These are phyloP conservation scores for Toxostoma redivivum DNA, from an alignment of 2,113 vertebrate genomes.

Conservation along the genomic window DNA sequence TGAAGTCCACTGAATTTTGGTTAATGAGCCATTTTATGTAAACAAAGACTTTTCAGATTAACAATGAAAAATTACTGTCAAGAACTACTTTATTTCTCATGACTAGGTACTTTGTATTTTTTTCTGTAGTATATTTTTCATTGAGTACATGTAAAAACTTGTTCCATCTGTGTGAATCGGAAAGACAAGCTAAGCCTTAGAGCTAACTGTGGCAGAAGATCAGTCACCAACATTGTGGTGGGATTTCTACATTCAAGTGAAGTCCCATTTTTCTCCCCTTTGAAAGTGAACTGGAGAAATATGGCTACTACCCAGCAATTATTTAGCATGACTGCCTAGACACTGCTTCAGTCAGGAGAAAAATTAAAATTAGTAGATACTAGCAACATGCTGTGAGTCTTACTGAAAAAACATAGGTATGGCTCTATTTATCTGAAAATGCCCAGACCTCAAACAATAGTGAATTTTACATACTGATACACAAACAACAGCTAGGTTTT, in stretches of 20 bases:
- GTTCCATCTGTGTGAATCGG: slow-evolving; percentile 46
- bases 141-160: slow-evolving; percentile 62
- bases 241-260: slow-evolving; percentile 56
- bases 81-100: slow-evolving; percentile 62
- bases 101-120: slow-evolving; percentile 41
- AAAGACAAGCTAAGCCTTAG: slow-evolving; percentile 62
- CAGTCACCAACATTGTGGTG: slow-evolving; percentile 51
- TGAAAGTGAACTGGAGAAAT: slow-evolving; percentile 25
- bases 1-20: slow-evolving; percentile 15
- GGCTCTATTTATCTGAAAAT: background rate
- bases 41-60: slow-evolving; percentile 62
- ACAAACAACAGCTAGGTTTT: background rate
- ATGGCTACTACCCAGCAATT: slow-evolving; percentile 50
- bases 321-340: slow-evolving; percentile 33
- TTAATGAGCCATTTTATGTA: slow-evolving; percentile 46
- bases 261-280: slow-evolving; percentile 47
- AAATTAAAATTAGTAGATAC: background rate
- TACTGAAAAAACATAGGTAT: background rate
- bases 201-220: slow-evolving; percentile 73
- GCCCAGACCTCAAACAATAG: background rate
- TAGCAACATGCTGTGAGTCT: background rate
- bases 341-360: slow-evolving; percentile 1
- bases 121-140: slow-evolving; percentile 46
- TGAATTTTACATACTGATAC: background rate
- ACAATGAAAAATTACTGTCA: slow-evolving; percentile 64